These are phyloP conservation scores for Orthonevra nobilis DNA, from an alignment of 2,888 invertebrate genomes.

Conservation along the genomic window DNA sequence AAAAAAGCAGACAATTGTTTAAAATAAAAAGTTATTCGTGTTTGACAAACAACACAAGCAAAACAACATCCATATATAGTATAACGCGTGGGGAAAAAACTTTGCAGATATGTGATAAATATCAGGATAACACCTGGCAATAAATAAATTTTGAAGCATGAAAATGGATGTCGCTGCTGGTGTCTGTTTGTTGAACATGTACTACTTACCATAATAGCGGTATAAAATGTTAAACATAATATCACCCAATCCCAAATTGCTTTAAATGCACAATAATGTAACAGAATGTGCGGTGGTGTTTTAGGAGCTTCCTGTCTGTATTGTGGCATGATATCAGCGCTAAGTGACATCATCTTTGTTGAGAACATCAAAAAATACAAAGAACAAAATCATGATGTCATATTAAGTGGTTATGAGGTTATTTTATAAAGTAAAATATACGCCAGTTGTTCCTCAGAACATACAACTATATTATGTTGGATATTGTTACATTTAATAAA, in stretches of 20 bases:
- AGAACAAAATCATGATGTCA: too few species aligned
- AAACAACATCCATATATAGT: too few species aligned
- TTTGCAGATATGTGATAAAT: constrained; percentile 10
- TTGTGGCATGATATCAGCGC: constrained; percentile 98
- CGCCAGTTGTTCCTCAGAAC: neutral
- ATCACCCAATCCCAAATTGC: constrained; percentile 99
- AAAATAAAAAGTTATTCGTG: constrained; percentile 2
- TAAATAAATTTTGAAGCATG: too few species aligned
- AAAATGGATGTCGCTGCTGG: neutral
- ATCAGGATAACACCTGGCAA: too few species aligned
- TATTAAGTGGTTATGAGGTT: neutral
- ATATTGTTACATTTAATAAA: too few species aligned
- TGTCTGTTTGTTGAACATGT: neutral
- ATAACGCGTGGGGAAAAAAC: too few species aligned
- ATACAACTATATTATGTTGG: too few species aligned
- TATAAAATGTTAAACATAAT: constrained; percentile 99
- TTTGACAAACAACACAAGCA: constrained; percentile 17
- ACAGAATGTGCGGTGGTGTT: constrained; percentile 99
- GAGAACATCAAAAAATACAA: too few species aligned
- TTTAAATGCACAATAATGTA: constrained; percentile 99
- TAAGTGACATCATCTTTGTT: constrained; percentile 95
- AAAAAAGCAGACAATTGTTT: neutral
- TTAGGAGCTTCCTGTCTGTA: constrained; percentile 99
- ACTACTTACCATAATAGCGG: constrained; percentile 83
- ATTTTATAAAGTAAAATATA: too few species aligned